Evolutionary conservation across 2,113 vertebrate species (phyloP).

Genomic region (Macroglossus sobrinus): DNA sequence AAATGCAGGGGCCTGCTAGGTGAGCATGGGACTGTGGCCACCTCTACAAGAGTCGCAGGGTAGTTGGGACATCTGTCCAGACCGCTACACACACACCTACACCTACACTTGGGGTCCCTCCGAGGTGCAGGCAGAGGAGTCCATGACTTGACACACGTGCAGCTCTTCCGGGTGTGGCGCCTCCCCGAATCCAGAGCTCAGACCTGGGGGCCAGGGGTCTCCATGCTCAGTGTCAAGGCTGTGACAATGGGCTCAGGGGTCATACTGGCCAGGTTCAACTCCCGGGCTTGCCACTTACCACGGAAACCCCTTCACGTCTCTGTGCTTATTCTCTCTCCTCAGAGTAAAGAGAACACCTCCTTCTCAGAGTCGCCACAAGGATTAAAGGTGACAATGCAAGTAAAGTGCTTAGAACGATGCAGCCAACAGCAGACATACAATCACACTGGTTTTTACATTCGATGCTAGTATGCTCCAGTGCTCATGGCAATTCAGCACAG

Average conservation of each 20-base stretch:
- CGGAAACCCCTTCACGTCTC: neutral
- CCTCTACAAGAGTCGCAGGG: neutral
- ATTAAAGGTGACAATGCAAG: accelerated
- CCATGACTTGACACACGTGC: neutral
- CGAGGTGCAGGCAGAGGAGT: neutral
- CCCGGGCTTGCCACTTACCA: neutral
- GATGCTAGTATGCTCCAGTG: neutral
- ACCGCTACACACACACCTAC: neutral
- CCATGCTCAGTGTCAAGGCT: neutral
- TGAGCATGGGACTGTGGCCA: neutral
- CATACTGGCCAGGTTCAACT: neutral
- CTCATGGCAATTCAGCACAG: neutral
- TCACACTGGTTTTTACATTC: neutral
- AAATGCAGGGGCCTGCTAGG: neutral
- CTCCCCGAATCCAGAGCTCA: neutral
- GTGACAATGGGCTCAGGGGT: neutral
- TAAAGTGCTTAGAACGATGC: neutral
- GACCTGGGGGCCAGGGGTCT: neutral
- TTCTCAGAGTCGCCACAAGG: neutral
- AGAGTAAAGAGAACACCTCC: neutral
- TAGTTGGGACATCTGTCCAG: neutral
- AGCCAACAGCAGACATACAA: neutral
- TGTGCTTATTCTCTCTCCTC: no score
- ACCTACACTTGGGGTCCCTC: neutral
- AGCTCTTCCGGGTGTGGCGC: neutral